Base-by-base conservation (phyloP, 92 coral and sea anemone genomes). In the Chrysogorgia sp. region DNA sequence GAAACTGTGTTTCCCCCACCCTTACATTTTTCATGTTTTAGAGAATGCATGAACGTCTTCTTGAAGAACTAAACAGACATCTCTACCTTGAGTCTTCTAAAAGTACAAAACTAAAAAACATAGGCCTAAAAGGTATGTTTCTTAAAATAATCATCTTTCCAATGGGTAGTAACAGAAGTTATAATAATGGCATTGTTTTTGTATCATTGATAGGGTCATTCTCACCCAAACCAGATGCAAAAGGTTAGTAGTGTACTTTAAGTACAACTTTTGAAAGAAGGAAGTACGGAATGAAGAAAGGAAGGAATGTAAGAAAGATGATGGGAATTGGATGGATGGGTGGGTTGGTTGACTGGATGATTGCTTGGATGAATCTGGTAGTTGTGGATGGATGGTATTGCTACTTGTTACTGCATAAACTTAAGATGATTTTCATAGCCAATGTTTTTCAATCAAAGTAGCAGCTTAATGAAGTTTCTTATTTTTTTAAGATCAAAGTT, bases 41-140 rank as follows among this genome's bases (percentile, higher is more conserved):
- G 96, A 93, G 91, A 52, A 90, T 87, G 60, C 98, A 94, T 82
- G 98, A 94, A 75, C 67, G 89, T 8, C 85, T 94, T 61, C 92
- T 94, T 31, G 92, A 89, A 32, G 93, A 94, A 33, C 83, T 94
- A 30, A 91, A 91, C 75, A 89, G 87, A 49, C 98, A 94, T 66
- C 88, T 94, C 31, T 94, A 94, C 77, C 83, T 91, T 60, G 91
- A 91, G 79, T 91, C 98, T 32, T 90, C 84, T 47, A 90, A 90
- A 69, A 83, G 79, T 61, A 31, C 75, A 24, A 65, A 83, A 26
- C 75, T 72, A 67, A 71, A 83, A 80, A 53, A 83, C 34, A 7
- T 72, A 3, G 79, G 65, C 22, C 65, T 72, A 12, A 72, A 72
- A 72, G 79, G 79, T 52, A 23, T 24, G 10, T 28, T 25, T 7